These are phyloP conservation scores for Salticus scenicus DNA, from an alignment of 2,888 invertebrate species.

Conservation along the genomic window DNA sequence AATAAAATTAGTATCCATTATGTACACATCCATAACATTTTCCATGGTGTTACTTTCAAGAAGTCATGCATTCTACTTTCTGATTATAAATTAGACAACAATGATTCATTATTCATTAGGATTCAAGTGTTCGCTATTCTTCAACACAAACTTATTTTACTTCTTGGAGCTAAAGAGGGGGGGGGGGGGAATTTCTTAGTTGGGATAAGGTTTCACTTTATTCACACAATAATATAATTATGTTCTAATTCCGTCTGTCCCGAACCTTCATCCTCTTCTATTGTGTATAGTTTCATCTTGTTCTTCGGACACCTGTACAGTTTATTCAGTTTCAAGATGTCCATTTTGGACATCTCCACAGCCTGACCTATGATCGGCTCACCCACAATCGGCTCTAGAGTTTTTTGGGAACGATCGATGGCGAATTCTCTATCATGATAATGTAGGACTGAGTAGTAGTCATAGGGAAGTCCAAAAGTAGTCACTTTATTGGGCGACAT, in stretches of 20 bases:
- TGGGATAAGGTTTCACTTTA: too few relatives aligned
- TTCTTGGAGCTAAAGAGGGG: too few relatives aligned
- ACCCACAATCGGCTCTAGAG: constrained; percentile 38
- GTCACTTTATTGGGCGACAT: constrained; percentile 49
- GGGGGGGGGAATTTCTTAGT: too few relatives aligned
- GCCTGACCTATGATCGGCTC: constrained; percentile 37
- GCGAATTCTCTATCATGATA: constrained; percentile 63
- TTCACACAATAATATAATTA: constrained; percentile 44
- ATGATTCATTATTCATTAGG: too few relatives aligned
- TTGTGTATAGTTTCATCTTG: not conserved
- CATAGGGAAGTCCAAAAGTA: constrained; percentile 63
- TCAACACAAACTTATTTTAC: too few relatives aligned
- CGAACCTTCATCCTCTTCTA: constrained; percentile 40
- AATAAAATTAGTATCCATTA: too few relatives aligned
- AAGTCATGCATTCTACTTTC: too few relatives aligned
- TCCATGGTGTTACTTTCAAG: too few relatives aligned
- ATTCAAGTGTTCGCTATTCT: too few relatives aligned
- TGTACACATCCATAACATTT: too few relatives aligned
- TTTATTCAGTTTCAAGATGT: constrained; percentile 62
- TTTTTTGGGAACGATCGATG: constrained; percentile 41
- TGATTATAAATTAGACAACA: too few relatives aligned
- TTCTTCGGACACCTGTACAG: constrained; percentile 57
- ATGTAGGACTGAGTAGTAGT: constrained; percentile 58
- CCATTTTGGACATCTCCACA: constrained; percentile 45
- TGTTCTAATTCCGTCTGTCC: constrained; percentile 39